Percentiles rank a stretch among this genome's conserved stretches.
Conservation (phyloP, 2,113 vertebrate genomes). For the Amblyornis subalaris region DNA sequence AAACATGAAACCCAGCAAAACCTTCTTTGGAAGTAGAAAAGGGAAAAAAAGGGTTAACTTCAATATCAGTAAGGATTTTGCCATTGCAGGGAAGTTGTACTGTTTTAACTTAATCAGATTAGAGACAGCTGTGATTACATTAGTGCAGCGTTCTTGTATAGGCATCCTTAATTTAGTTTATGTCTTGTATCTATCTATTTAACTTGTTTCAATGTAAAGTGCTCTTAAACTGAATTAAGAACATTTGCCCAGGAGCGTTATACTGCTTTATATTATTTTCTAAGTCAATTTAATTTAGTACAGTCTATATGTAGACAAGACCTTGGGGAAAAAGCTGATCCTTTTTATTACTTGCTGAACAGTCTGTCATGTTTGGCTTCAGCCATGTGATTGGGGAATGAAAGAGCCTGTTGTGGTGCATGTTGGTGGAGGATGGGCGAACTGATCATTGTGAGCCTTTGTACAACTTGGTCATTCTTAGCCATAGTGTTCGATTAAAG, state of each 20-base stretch:
- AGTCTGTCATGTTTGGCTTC: conserved; percentile 27
- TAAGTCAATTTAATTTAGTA: conserved; percentile 39
- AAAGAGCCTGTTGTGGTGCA: conserved; percentile 35
- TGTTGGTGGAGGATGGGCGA: conserved; percentile 4
- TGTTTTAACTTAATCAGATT: conserved; percentile 52
- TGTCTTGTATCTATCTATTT: conserved; percentile 29
- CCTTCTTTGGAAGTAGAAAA: neutral
- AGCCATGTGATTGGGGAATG: neutral
- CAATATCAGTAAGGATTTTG: neutral
- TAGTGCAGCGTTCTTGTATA: conserved; percentile 28
- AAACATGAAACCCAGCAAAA: neutral
- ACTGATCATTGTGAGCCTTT: neutral
- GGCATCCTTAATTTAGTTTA: conserved; percentile 45
- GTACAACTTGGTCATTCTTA: neutral
- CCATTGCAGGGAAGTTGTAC: neutral
- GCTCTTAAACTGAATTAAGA: conserved; percentile 52
- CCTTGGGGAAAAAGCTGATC: conserved; percentile 47
- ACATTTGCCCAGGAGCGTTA: conserved; percentile 10
- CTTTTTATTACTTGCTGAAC: conserved; percentile 54
- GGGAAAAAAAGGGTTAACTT: neutral
- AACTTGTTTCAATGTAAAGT: conserved; percentile 34
- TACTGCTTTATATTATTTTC: conserved; percentile 17
- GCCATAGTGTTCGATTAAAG: neutral
- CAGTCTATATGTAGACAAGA: conserved; percentile 20
- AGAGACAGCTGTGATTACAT: conserved; percentile 38